Evolutionary conservation across 1,140 invertebrate genomes (phyloP).

Genomic region (Pararge aegeria): DNA sequence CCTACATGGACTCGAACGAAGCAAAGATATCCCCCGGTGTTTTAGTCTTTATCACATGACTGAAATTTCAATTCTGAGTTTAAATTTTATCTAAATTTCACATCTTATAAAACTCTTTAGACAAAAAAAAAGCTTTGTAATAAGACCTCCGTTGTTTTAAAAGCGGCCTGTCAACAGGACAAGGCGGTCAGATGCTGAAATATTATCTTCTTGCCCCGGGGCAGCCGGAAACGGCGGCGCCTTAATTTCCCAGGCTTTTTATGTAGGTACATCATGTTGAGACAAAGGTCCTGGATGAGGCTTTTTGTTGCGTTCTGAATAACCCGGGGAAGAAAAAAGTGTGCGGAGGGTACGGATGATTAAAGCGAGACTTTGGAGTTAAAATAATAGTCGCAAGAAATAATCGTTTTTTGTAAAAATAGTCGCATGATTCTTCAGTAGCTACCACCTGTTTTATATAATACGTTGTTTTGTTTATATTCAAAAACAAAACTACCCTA

Average conservation of each 20-base stretch:
- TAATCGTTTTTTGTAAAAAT: background rate
- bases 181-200: conserved; percentile 20
- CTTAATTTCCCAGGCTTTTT: conserved; percentile 21
- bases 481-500: too few relatives aligned
- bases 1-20: too few relatives aligned
- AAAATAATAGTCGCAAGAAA: background rate
- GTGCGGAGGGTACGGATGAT: background rate
- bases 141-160: conserved; percentile 10
- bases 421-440: too few relatives aligned
- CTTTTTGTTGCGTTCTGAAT: conserved; percentile 22
- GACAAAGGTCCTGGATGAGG: conserved; percentile 23
- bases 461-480: too few relatives aligned
- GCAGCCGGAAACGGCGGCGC: background rate
- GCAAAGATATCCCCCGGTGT: too few relatives aligned
- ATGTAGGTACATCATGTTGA: conserved; percentile 9
- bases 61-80: too few relatives aligned
- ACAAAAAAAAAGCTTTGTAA: background rate
- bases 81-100: background rate
- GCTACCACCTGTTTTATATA: background rate
- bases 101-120: background rate
- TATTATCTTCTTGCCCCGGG: conserved; percentile 19
- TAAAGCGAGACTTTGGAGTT: background rate
- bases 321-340: conserved; percentile 15
- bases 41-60: too few relatives aligned
- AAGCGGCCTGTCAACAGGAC: conserved; percentile 15